phyloP scores from a whole-genome alignment of 2,888 invertebrate genomes.

The Hydraecia micacea region DNA sequence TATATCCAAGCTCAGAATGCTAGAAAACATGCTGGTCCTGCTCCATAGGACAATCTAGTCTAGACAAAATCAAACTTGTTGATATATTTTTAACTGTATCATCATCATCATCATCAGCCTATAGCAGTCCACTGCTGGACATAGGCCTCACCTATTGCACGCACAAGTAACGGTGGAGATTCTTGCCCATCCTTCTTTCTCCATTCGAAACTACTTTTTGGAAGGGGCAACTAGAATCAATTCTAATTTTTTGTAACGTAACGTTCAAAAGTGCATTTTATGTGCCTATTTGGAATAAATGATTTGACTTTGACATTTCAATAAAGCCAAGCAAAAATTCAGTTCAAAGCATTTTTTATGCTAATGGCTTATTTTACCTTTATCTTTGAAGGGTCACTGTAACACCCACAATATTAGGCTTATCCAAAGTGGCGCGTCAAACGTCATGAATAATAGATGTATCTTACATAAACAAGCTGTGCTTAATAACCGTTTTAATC shows the following conservation, averaged over 20 bases:
- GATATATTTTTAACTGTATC: no score
- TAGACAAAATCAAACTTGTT: no score
- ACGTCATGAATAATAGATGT: slow-evolving; percentile 64
- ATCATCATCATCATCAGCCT: no score
- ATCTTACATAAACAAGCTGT: slow-evolving; percentile 73
- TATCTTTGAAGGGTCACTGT: slow-evolving; percentile 37
- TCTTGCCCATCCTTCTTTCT: no score
- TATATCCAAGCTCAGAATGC: no score
- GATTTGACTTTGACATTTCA: neutral
- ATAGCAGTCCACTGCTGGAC: no score
- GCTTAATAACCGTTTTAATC: slow-evolving; percentile 82
- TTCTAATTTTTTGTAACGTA: neutral
- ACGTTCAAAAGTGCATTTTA: neutral
- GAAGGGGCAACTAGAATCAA: no score
- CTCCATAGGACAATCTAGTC: no score
- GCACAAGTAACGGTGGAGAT: no score
- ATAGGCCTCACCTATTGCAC: no score
- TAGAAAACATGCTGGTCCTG: no score
- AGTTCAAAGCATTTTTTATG: slow-evolving; percentile 26
- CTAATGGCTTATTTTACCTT: slow-evolving; percentile 33
- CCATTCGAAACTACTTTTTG: no score
- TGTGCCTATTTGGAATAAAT: neutral
- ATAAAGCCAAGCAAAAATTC: slow-evolving; percentile 6
- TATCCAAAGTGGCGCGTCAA: slow-evolving; percentile 56
- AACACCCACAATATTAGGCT: slow-evolving; percentile 34